Percentiles rank a stretch among this genome's conserved stretches.
These are phyloP conservation scores for Phylloscopus trochilus DNA, from an alignment of 2,113 vertebrate species.

Conservation along the genomic window DNA sequence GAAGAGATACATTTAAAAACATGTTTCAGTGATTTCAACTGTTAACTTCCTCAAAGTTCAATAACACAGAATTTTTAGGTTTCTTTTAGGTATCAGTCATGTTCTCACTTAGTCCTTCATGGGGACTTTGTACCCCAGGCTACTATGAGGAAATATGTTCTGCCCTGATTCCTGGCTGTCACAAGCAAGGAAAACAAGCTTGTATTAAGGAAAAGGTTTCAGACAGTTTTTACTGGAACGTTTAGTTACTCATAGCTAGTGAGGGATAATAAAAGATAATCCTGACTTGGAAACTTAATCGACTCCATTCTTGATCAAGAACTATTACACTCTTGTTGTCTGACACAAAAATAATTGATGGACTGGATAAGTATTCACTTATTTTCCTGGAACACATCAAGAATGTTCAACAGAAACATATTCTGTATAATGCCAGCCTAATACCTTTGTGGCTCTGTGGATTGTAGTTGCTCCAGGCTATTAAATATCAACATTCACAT, in stretches of 20 bases:
- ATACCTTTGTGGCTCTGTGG: not conserved
- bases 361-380: not conserved
- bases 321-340: not conserved
- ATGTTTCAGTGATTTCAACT: not conserved
- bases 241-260: not conserved
- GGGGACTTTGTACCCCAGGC: not conserved
- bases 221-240: not conserved
- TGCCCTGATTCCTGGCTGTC: not conserved
- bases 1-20: not conserved
- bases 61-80: not conserved
- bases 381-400: not conserved
- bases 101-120: not conserved
- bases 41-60: not conserved
- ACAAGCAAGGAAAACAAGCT: not conserved
- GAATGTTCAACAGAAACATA: not conserved
- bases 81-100: not conserved
- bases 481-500: conserved; percentile 1
- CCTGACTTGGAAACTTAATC: not conserved
- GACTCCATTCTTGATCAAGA: not conserved
- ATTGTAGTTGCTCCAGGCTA: not conserved
- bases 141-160: not conserved
- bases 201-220: not conserved
- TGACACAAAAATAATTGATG: not conserved
- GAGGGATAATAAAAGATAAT: not conserved
- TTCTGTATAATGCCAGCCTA: not conserved